Conservation (phyloP, 2,113 vertebrate genomes). For the Petrocephalus zakoni region DNA sequence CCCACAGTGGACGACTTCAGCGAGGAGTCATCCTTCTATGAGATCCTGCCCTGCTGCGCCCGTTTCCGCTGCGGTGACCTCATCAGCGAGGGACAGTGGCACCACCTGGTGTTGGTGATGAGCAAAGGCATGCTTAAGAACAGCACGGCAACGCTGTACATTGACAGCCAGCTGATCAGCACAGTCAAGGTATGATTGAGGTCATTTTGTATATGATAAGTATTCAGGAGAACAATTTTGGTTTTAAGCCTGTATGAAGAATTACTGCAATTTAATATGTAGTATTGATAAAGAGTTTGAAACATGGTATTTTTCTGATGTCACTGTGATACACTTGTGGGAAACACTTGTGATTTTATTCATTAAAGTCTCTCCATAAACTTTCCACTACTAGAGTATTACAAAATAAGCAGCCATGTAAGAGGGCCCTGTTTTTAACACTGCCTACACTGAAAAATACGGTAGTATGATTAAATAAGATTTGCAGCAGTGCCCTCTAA, state of each 20-base stretch:
- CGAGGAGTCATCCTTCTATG: constrained; percentile 93
- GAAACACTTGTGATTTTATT: not conserved
- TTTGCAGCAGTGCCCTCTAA: not conserved
- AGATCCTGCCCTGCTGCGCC: constrained; percentile 93
- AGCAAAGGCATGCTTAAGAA: constrained; percentile 99
- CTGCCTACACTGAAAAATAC: not conserved
- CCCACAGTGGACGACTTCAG: constrained; percentile 83
- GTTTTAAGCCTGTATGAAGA: not conserved
- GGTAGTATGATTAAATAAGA: not conserved
- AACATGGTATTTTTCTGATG: not conserved
- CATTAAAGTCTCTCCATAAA: not conserved
- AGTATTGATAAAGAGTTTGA: not conserved
- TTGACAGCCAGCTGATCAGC: constrained; percentile 87
- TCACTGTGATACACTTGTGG: not conserved
- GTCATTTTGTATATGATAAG: not conserved
- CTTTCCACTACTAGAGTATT: not conserved
- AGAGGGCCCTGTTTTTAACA: not conserved
- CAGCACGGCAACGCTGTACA: constrained; percentile 87
- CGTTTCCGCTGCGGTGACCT: constrained; percentile 92
- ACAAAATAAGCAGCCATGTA: not conserved
- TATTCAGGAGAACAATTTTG: not conserved
- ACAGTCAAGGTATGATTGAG: constrained; percentile 81
- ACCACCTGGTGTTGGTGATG: constrained; percentile 94
- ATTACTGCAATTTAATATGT: not conserved
- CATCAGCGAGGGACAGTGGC: constrained; percentile 93